Conservation (phyloP, 2,113 vertebrate genomes). For the Hyla sarda region DNA sequence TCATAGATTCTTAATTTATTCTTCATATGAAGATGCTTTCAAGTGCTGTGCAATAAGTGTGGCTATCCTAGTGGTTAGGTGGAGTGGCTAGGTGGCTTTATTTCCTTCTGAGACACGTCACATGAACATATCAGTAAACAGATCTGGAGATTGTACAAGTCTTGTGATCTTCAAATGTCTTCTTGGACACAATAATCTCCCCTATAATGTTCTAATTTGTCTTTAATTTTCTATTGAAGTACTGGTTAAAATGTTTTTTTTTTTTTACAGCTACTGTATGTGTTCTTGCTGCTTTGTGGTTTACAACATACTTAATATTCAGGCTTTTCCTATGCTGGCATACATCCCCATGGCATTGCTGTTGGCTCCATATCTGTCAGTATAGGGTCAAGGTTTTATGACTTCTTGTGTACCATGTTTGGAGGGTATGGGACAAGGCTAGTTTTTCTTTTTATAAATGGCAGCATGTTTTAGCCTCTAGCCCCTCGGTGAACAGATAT, state of each 20-base stretch:
- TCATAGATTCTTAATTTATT: neutral
- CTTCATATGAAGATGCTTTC: neutral
- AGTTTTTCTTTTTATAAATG: conserved; percentile 34
- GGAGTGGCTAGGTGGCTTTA: no score
- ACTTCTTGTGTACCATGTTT: neutral
- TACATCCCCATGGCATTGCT: neutral
- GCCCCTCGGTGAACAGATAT: neutral
- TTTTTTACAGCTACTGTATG: neutral
- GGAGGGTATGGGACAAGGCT: conserved; percentile 3
- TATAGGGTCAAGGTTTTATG: conserved; percentile 23
- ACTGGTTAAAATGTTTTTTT: neutral
- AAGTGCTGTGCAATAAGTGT: neutral
- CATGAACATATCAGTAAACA: neutral
- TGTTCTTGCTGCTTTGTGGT: neutral
- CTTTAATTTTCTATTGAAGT: neutral
- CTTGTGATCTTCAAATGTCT: no score
- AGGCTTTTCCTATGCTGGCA: neutral
- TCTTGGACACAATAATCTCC: neutral
- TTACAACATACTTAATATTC: neutral
- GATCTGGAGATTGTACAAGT: neutral
- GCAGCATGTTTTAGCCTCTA: conserved; percentile 1
- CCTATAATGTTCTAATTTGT: neutral
- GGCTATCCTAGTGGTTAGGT: neutral
- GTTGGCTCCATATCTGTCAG: neutral
- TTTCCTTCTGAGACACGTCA: neutral